These are phyloP conservation scores for Galleria mellonella DNA, from an alignment of 1,140 invertebrate genomes.

Conservation along the genomic window DNA sequence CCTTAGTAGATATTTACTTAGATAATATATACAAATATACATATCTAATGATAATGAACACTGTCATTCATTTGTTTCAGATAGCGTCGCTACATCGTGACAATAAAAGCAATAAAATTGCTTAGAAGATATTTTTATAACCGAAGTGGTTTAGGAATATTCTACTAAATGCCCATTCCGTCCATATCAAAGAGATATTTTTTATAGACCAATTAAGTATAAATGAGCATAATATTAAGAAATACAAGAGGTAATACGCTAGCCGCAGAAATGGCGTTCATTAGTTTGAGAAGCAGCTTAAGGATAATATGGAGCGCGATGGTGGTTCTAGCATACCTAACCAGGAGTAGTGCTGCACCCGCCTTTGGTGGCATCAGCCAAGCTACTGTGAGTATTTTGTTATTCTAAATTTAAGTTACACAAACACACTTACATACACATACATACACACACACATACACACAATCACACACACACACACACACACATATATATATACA, in stretches of 20 bases:
- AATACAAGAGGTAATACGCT: slow-evolving; percentile 28
- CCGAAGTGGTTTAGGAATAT: slow-evolving; percentile 24
- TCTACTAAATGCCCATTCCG: slow-evolving; percentile 32
- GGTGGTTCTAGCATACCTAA: slow-evolving; percentile 40
- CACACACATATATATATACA: too few species aligned
- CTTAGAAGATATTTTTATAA: slow-evolving; percentile 29
- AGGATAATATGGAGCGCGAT: slow-evolving; percentile 47
- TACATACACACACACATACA: too few species aligned
- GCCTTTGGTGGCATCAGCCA: slow-evolving; percentile 52
- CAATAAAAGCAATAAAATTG: slow-evolving; percentile 22
- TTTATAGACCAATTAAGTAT: slow-evolving; percentile 34
- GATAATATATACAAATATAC: neutral
- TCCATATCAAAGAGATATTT: slow-evolving; percentile 32
- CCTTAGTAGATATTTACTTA: too few species aligned
- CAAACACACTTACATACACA: too few species aligned
- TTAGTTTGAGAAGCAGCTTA: slow-evolving; percentile 42
- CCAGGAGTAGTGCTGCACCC: slow-evolving; percentile 52
- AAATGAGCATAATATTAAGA: slow-evolving; percentile 52
- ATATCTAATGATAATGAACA: too few species aligned
- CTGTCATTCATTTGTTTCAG: slow-evolving; percentile 45
- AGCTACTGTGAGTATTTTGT: slow-evolving; percentile 50
- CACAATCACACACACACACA: too few species aligned
- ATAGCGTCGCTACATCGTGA: slow-evolving; percentile 27
- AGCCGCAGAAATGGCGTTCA: slow-evolving; percentile 41
- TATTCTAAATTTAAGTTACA: too few species aligned